These are phyloP conservation scores for Myotis lucifugus DNA, from an alignment of 2,113 vertebrate species.

Conservation along the genomic window DNA sequence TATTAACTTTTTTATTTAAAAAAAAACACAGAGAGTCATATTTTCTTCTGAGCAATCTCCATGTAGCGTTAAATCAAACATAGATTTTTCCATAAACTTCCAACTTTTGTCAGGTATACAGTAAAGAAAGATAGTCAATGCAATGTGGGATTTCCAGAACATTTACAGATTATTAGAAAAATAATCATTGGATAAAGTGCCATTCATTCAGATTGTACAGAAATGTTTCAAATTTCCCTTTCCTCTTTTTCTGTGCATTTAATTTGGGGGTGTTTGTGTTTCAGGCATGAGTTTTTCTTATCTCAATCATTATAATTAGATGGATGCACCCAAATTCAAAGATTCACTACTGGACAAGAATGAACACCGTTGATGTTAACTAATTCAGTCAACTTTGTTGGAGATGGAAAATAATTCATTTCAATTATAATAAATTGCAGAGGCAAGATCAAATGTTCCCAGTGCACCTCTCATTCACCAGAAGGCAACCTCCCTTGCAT, in stretches of 20 bases:
- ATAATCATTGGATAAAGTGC: neutral
- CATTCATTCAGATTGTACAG: neutral
- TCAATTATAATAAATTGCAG: constrained; percentile 3
- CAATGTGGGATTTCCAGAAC: neutral
- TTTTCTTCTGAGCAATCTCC: neutral
- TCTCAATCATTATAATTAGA: neutral
- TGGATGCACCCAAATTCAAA: neutral
- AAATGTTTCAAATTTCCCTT: neutral
- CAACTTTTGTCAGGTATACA: neutral
- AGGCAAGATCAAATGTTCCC: neutral
- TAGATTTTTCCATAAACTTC: constrained; percentile 22
- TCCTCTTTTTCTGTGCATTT: neutral
- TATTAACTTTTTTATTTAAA: constrained; percentile 14
- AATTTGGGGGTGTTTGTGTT: neutral
- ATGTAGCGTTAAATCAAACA: constrained; percentile 36
- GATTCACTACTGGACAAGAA: neutral
- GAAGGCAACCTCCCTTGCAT: neutral
- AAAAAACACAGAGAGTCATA: neutral
- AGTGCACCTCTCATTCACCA: neutral
- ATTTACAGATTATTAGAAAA: constrained; percentile 25
- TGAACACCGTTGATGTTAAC: neutral
- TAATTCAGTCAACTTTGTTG: neutral
- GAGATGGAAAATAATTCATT: neutral
- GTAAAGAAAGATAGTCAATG: neutral
- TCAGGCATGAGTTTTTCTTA: neutral